A percentile compares a stretch with the other conserved stretches of the same genome.
These are phyloP conservation scores for Platalea minor DNA, from an alignment of 2,797 vertebrate species.

Conservation along the genomic window DNA sequence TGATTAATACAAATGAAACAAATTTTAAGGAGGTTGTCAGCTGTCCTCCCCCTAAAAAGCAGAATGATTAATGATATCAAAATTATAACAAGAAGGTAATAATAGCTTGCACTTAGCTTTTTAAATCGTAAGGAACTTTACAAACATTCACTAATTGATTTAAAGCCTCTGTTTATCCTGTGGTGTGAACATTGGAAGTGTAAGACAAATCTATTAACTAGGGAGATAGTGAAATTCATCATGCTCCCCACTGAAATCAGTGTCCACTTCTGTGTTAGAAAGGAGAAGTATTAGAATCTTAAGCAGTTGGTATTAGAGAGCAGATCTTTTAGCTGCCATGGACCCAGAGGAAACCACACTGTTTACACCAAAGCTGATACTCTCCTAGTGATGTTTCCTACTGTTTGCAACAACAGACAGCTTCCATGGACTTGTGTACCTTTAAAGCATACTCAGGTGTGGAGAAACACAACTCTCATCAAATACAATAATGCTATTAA, in stretches of 20 bases:
- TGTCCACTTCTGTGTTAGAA: background rate
- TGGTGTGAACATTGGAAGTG: background rate
- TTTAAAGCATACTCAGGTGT: background rate
- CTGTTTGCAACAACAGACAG: background rate
- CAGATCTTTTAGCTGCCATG: background rate
- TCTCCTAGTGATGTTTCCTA: background rate
- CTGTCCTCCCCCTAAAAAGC: conserved; percentile 17
- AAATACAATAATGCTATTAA: background rate
- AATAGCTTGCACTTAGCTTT: background rate
- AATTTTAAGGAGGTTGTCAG: background rate
- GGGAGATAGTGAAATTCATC: background rate
- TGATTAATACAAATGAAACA: conserved; percentile 1
- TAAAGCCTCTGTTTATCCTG: background rate
- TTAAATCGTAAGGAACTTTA: background rate
- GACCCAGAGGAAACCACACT: background rate
- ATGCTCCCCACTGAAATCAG: background rate
- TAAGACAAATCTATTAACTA: background rate
- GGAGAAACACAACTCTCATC: background rate
- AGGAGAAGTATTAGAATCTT: background rate
- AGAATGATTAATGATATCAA: conserved; percentile 1
- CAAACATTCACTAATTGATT: background rate
- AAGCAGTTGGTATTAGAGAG: background rate
- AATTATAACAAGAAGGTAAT: conserved; percentile 2
- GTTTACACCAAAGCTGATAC: background rate
- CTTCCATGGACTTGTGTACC: background rate